Evolutionary conservation across 2,113 vertebrate species (phyloP).

Genomic region (Candoia aspera): DNA sequence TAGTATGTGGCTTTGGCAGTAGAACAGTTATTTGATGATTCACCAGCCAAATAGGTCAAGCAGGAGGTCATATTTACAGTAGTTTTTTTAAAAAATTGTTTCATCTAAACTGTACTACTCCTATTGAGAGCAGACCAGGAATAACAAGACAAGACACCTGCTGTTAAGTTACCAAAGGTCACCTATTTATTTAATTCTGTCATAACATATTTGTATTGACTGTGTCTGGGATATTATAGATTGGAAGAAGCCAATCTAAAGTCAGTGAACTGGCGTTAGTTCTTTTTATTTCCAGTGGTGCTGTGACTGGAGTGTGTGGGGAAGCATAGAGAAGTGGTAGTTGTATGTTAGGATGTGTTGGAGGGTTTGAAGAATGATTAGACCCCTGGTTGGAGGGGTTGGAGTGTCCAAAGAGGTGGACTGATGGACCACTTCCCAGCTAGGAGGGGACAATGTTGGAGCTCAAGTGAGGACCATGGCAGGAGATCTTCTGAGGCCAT

Average conservation of each 20-base stretch:
- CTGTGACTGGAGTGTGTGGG: background rate
- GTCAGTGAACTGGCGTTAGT: background rate
- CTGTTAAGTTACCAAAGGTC: background rate
- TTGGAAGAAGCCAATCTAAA: background rate
- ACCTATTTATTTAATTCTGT: background rate
- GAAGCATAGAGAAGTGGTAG: background rate
- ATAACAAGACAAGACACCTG: background rate
- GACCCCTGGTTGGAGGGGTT: background rate
- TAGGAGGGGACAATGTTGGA: background rate
- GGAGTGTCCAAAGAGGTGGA: background rate
- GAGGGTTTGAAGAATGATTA: background rate
- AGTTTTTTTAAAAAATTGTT: background rate
- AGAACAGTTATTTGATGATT: slow-evolving; percentile 5
- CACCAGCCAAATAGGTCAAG: slow-evolving; percentile 31
- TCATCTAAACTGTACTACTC: background rate
- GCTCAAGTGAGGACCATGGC: background rate
- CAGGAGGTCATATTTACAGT: slow-evolving; percentile 38
- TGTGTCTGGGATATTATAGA: background rate
- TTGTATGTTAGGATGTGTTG: background rate
- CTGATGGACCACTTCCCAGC: background rate
- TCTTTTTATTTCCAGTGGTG: background rate
- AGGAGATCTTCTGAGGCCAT: no score
- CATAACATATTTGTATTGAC: background rate
- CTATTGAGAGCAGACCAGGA: background rate
- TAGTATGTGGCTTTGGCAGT: slow-evolving; percentile 18